phyloP scores from a whole-genome alignment of 2,888 invertebrate species.

The Hemithea aestivaria region DNA sequence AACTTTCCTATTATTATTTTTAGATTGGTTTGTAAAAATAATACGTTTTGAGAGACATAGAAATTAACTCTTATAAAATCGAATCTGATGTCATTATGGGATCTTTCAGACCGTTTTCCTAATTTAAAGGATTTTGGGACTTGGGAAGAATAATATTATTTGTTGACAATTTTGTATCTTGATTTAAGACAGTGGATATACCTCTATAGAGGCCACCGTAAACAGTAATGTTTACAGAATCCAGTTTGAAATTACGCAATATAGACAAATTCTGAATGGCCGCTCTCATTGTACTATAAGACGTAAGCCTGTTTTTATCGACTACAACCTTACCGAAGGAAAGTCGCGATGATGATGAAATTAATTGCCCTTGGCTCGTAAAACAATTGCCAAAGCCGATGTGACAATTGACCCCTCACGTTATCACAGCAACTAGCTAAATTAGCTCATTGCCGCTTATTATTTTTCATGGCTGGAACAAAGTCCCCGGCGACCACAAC shows the following conservation, averaged over 20 bases:
- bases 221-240: conserved; percentile 17
- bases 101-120: too few species aligned
- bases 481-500: conserved; percentile 11
- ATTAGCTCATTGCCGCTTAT: conserved; percentile 22
- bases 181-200: too few species aligned
- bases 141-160: too few species aligned
- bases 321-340: conserved; percentile 20
- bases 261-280: conserved; percentile 13
- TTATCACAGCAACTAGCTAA: conserved; percentile 27
- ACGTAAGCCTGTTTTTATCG: conserved; percentile 3
- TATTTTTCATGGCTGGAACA: conserved; percentile 14
- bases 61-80: too few species aligned
- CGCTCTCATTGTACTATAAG: conserved; percentile 10
- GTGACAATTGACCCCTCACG: conserved; percentile 22
- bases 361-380: conserved; percentile 28
- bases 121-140: too few species aligned
- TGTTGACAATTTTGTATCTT: too few species aligned
- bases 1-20: too few species aligned
- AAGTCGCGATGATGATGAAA: conserved; percentile 22
- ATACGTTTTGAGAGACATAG: too few species aligned
- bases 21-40: too few species aligned
- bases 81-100: too few species aligned
- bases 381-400: conserved; percentile 27
- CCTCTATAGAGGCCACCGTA: too few species aligned
- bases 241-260: conserved; percentile 20